A percentile compares a stretch with the other conserved stretches of the same genome.
These are phyloP conservation scores for Rhinichthys osculus DNA, from an alignment of 2,797 vertebrate species.

Conservation along the genomic window DNA sequence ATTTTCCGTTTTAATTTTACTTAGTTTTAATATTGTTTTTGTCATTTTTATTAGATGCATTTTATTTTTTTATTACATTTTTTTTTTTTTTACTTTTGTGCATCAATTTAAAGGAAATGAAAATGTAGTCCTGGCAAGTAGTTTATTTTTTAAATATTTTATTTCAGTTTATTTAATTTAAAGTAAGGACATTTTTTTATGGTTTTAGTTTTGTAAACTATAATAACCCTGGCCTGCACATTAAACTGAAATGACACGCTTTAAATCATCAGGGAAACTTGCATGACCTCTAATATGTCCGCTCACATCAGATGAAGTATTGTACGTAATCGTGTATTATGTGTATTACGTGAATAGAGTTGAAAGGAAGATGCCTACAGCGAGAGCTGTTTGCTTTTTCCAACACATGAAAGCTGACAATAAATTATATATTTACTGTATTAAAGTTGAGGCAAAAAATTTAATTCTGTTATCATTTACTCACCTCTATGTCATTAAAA, in stretches of 20 bases:
- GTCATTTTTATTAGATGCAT: not conserved
- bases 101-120: not conserved
- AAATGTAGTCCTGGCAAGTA: not conserved
- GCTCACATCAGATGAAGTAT: not conserved
- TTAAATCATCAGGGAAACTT: not conserved
- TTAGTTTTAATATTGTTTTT: not conserved
- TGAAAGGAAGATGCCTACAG: conserved; percentile 1
- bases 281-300: not conserved
- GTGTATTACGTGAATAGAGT: not conserved
- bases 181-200: not conserved
- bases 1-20: not conserved
- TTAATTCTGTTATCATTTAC: not conserved
- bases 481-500: no score
- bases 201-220: not conserved
- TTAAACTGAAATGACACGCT: not conserved
- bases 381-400: not conserved
- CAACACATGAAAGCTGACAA: not conserved
- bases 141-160: not conserved
- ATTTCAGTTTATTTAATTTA: not conserved
- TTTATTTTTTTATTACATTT: not conserved
- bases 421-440: not conserved
- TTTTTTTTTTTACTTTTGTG: not conserved
- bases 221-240: not conserved
- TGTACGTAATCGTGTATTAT: not conserved
- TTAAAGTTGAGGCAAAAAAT: not conserved